A percentile compares a stretch with the other conserved stretches of the same genome.
Conservation (phyloP, 2,888 invertebrate species). For the Pelosia muscerda region DNA sequence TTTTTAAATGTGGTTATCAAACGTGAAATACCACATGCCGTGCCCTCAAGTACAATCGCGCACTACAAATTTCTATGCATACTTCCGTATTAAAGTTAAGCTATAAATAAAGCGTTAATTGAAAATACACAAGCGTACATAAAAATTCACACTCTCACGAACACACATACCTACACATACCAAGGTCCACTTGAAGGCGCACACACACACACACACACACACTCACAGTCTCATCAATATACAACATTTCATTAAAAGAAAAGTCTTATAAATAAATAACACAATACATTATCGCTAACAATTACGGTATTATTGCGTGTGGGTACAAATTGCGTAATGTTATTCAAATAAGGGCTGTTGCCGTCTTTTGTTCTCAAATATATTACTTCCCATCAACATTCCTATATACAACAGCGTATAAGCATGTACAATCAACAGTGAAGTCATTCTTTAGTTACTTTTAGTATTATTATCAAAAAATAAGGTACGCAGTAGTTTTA, state of each 20-base stretch:
- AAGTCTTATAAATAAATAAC: slow-evolving; percentile 46
- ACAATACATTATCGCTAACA: slow-evolving; percentile 52
- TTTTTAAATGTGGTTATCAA: neutral
- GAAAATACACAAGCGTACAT: slow-evolving; percentile 3
- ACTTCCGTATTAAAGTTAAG: slow-evolving; percentile 8
- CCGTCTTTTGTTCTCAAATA: slow-evolving; percentile 30
- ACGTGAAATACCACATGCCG: neutral
- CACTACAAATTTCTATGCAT: slow-evolving; percentile 3
- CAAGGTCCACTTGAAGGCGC: neutral
- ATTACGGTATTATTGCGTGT: slow-evolving; percentile 53
- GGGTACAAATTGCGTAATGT: slow-evolving; percentile 52
- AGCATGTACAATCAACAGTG: neutral
- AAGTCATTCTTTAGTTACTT: neutral
- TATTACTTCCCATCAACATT: slow-evolving; percentile 16
- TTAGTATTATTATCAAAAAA: neutral
- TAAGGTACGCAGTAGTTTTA: too few relatives aligned
- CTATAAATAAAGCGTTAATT: slow-evolving; percentile 8
- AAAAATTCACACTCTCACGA: neutral
- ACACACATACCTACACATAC: neutral
- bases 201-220: neutral
- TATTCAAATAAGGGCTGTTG: slow-evolving; percentile 50
- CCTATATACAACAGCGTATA: neutral
- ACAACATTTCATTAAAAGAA: slow-evolving; percentile 23
- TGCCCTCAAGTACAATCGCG: slow-evolving; percentile 11
- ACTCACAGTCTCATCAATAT: neutral